phyloP scores from a whole-genome alignment of 2,113 vertebrate species.

The Carettochelys insculpta region DNA sequence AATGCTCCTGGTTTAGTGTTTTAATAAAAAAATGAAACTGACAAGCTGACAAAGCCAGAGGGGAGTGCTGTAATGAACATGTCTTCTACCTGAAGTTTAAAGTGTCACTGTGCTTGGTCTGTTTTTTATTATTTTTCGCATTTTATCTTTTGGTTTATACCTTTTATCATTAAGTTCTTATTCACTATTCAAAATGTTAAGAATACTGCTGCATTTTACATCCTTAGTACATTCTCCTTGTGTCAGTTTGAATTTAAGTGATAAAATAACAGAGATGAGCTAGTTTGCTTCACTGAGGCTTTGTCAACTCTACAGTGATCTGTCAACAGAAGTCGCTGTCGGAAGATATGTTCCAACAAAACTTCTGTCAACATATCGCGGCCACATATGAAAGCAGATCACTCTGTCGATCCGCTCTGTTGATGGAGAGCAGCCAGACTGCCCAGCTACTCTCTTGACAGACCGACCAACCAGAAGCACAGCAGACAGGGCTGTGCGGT shows the following conservation, averaged over 20 bases:
- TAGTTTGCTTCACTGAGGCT: neutral
- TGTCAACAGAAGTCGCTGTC: too few species aligned
- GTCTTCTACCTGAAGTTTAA: slow-evolving; percentile 41
- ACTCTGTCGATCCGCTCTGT: too few species aligned
- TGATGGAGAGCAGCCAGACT: too few species aligned
- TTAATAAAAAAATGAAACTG: slow-evolving; percentile 66
- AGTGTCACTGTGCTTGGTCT: slow-evolving; percentile 29
- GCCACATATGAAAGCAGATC: too few species aligned
- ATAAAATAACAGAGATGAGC: neutral
- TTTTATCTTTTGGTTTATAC: neutral
- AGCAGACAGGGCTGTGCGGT: too few species aligned
- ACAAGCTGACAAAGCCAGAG: slow-evolving; percentile 32
- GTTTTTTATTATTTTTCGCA: neutral
- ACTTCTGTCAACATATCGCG: too few species aligned
- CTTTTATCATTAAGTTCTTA: neutral
- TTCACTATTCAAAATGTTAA: neutral
- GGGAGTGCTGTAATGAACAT: slow-evolving; percentile 28
- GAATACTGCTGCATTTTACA: neutral
- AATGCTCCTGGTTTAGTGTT: slow-evolving; percentile 70
- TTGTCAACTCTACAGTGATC: too few species aligned
- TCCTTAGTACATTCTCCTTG: neutral
- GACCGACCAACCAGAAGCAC: too few species aligned
- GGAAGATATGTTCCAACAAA: too few species aligned
- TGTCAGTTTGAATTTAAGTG: neutral
- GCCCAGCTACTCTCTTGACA: too few species aligned